Base-by-base conservation (phyloP, 2,888 invertebrate genomes). In the Smittia aterrima region DNA sequence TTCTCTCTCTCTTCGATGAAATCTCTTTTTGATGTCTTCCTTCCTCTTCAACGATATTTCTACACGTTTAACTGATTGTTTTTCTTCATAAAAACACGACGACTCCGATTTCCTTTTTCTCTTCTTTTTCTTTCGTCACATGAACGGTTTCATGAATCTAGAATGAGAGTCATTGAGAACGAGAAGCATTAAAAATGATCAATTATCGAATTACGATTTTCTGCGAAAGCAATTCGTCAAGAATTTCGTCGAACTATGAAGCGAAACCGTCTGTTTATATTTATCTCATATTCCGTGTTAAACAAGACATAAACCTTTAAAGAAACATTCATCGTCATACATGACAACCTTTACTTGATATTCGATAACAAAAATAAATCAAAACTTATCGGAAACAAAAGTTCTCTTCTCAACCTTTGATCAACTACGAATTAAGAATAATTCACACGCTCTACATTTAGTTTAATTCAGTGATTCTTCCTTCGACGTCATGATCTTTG, bases 141-240 rank as follows among this genome's bases (percentile, higher is more conserved):
- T 27, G n/a, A 64, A 64, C 64, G 64, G 64, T 6, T 64, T 64
- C 22, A 64, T 64, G 20, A 64, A 64, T 25, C 64, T 64, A 64
- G n/a, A 64, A 64, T 27, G 64, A 64, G 27, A 64, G 25, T 13
- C 18, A 58, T 3, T 6, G 58, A 58, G 27, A 27, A 27, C 16
- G 64, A 64, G 64, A 24, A 64, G 25, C 27, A 27, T 25, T 27
- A 58, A 58, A 64, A 64, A 64, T 64, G 64, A 64, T 47, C 47
- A 9, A 58, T 64, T 64, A 64, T 64, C 64, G 64, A 27, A 27
- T 64, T 64, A 25, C 64, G 25, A 22, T 58, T 64, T 27, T 64
- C 27, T 27, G 27, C 25, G 64, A 64, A 64, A 64, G 22, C 24
- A 64, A 64, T 27, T 24, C 64, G 25, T 27, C 64, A 64, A 24